These are phyloP conservation scores for Creontiades dilutus DNA, from an alignment of 2,888 invertebrate genomes.

Conservation along the genomic window DNA sequence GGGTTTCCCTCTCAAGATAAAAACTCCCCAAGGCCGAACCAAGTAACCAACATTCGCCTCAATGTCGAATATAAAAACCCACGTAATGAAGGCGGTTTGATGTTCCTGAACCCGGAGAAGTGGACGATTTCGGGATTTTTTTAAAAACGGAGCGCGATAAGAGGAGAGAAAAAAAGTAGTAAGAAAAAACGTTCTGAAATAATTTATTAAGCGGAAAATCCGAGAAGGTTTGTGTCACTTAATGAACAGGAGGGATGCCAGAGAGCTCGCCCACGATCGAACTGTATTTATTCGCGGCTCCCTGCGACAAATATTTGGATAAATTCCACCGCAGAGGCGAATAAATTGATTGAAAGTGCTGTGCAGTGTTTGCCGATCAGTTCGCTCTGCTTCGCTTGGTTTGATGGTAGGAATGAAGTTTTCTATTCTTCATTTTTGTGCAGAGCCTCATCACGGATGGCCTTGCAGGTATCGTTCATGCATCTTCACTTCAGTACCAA, in stretches of 20 bases:
- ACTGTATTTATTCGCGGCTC: conserved; percentile 46
- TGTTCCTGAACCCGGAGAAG: not conserved
- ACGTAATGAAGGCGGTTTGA: not conserved
- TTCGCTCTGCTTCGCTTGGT: no score
- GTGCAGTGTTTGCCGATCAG: no score
- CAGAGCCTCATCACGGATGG: no score
- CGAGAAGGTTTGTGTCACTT: conserved; percentile 5
- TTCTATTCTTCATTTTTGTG: no score
- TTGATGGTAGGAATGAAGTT: no score
- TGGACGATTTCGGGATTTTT: not conserved
- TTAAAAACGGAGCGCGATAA: not conserved
- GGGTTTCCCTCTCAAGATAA: no score
- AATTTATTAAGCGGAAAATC: conserved; percentile 33
- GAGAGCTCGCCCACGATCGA: conserved; percentile 37
- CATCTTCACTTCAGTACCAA: no score
- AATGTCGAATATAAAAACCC: no score
- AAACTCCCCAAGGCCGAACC: no score
- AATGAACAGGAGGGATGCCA: conserved; percentile 32
- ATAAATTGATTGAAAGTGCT: not conserved
- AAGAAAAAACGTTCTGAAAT: not conserved
- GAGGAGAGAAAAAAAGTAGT: not conserved
- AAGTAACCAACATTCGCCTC: no score
- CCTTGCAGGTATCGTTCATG: no score
- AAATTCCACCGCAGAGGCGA: not conserved
- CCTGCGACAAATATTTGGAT: conserved; percentile 12